Evolutionary conservation across 2,113 vertebrate genomes (phyloP).

Genomic region (Candoia aspera): DNA sequence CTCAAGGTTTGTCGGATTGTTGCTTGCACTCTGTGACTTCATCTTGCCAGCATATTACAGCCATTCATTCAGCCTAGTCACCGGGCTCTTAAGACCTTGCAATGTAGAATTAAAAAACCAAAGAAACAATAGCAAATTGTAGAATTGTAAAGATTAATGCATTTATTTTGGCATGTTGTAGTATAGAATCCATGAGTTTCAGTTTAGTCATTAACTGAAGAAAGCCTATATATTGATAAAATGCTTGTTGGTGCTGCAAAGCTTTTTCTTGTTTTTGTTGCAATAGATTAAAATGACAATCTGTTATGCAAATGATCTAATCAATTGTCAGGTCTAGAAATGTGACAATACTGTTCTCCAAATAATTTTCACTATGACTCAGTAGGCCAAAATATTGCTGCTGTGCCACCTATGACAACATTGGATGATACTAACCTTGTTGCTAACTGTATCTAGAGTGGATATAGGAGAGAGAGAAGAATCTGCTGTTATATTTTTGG

Average conservation of each 20-base stretch:
- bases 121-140: neutral
- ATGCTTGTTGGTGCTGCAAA: neutral
- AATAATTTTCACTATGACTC: neutral
- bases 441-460: neutral
- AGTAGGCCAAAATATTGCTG: neutral
- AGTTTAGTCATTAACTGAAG: too few species aligned
- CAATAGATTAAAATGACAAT: neutral
- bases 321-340: neutral
- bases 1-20: neutral
- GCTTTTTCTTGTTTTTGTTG: neutral
- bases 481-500: neutral
- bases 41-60: neutral
- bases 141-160: neutral
- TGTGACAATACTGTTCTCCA: neutral
- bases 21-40: neutral
- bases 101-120: neutral
- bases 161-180: neutral
- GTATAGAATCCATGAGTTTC: neutral
- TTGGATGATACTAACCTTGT: too few species aligned
- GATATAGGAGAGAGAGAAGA: too few species aligned
- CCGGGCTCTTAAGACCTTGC: neutral
- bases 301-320: too few species aligned
- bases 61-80: neutral
- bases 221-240: too few species aligned
- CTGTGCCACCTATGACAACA: neutral